Base-by-base conservation (phyloP, 2,797 vertebrate species). In the Cossypha polioptera region DNA sequence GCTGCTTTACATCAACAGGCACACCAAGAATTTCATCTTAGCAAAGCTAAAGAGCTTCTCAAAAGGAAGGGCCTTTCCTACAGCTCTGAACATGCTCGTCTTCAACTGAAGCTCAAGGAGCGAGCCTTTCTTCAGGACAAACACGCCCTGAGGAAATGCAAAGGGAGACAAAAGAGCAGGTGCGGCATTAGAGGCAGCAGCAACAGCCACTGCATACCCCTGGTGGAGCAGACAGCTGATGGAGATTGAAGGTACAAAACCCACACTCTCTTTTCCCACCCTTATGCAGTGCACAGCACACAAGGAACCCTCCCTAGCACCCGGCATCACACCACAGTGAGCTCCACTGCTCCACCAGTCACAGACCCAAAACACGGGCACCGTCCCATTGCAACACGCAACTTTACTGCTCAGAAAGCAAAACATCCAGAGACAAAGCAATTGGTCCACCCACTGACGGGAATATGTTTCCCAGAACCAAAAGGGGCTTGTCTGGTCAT, bases 341-440 rank as follows among this genome's bases (percentile, higher is more conserved):
- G 86, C 66, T 80, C 82, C 1, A 2, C 42, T 29, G 69, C 61
- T 73, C 4, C 0, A 11, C 13, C 73, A 82, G 50, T 7, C 75
- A 55, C 13, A 48, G 14, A 43, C 29, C 38, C 35, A 16, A 48
- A 77, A 67, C 57, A 17, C 35, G 33, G 36, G 15, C 4, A 3
- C 24, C 0, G 0, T 33, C 38, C 68, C 50, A 5, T 13, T 61
- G 48, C 0, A 0, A 54, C n/a, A 51, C 29, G 69, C 26, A 36
- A 47, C 36, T 73, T 42, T 1, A 50, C 9, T 53, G n/a, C 33
- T 85, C 22, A 26, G 76, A 31, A 78, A 91, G 26, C 24, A 85
- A 91, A 72, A 45, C 51, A 66, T 13, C 26, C 51, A 45, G 26
- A 53, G 40, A 62, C 67, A 87, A 53, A 77, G 42, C 12, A 67